Evolutionary conservation across 2,113 vertebrate species (phyloP).

Genomic region (Mus musculus): GRCm39 chr9:52949501-52950000

Average conservation of each 20-base stretch:
- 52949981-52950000: too few species aligned
- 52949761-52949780: neutral
- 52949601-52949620: constrained; percentile 69
- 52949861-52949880: neutral
- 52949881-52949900: neutral
- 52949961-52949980: too few species aligned
- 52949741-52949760: neutral
- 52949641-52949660: constrained; percentile 59
- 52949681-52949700: neutral
- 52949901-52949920: too few species aligned
- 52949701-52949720: neutral
- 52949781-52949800: neutral
- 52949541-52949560: constrained; percentile 71
- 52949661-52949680: neutral
- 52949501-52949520: constrained; percentile 76
- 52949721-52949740: constrained; percentile 36
- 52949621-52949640: constrained; percentile 69
- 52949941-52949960: too few species aligned
- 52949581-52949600: constrained; percentile 60
- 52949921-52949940: too few species aligned
- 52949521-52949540: constrained; percentile 52
- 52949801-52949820: neutral
- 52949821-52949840: neutral
- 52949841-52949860: neutral
- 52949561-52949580: constrained; percentile 71